Evolutionary conservation across 2,113 vertebrate species (phyloP).

Genomic region (Myodes glareolus): DNA sequence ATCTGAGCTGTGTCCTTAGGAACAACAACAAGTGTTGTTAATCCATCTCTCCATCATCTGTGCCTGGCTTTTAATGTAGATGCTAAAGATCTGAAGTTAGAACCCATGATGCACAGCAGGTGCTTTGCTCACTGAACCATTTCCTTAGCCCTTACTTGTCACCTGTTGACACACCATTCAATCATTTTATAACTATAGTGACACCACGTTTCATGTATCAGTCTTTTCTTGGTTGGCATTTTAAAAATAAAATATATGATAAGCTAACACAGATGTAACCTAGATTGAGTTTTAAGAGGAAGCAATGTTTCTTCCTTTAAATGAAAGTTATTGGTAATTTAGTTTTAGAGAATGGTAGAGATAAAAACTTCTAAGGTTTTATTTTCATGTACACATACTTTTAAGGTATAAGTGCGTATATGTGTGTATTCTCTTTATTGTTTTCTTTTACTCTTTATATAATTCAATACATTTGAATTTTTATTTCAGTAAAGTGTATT

Average conservation of each 20-base stretch:
- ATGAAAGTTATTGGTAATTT: background rate
- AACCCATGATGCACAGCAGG: background rate
- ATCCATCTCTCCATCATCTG: background rate
- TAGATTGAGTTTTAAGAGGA: conserved; percentile 34
- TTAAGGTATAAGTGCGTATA: conserved; percentile 2
- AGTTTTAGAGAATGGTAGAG: background rate
- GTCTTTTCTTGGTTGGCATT: conserved; percentile 30
- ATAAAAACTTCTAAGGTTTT: background rate
- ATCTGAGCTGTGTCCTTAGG: background rate
- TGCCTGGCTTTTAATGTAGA: background rate
- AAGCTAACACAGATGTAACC: background rate
- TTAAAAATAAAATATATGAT: background rate
- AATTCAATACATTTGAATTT: conserved; percentile 9
- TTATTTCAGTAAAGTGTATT: conserved; percentile 36
- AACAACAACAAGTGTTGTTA: background rate
- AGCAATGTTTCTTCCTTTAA: background rate
- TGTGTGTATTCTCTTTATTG: background rate
- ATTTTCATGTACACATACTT: conserved; percentile 22
- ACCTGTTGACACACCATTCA: background rate
- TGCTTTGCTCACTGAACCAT: background rate
- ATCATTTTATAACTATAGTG: background rate
- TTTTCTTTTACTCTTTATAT: conserved; percentile 31
- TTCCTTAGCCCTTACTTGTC: background rate
- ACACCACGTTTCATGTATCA: background rate
- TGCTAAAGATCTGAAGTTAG: background rate